A percentile compares a stretch with the other conserved stretches of the same genome.
phyloP scores from a whole-genome alignment of 2,113 vertebrate species.

The Chelonoidis abingdonii region DNA sequence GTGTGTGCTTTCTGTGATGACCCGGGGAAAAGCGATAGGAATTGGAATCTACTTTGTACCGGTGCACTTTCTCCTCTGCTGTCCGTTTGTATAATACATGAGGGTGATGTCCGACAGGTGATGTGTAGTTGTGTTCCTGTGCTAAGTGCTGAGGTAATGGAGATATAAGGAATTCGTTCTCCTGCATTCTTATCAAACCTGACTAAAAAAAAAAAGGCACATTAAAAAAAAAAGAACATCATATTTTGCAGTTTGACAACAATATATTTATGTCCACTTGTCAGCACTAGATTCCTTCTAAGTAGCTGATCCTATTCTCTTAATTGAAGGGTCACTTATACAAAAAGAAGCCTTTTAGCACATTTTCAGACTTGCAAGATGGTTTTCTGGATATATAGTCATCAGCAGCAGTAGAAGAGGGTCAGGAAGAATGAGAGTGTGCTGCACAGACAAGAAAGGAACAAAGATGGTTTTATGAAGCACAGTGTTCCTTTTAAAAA shows the following conservation, averaged over 20 bases:
- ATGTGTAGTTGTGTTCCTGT: slow-evolving; percentile 87
- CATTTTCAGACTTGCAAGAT: neutral
- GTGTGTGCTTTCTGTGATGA: slow-evolving; percentile 43
- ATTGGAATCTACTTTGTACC: slow-evolving; percentile 38
- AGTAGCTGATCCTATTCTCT: neutral
- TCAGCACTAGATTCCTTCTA: neutral
- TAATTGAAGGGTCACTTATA: neutral
- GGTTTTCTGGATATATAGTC: neutral
- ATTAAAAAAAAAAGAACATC: neutral
- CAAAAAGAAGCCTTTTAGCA: neutral
- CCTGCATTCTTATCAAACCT: slow-evolving; percentile 90
- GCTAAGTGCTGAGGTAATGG: slow-evolving; percentile 92
- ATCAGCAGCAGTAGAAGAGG: neutral
- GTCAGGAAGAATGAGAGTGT: neutral
- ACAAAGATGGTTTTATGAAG: neutral
- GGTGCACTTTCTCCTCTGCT: slow-evolving; percentile 84
- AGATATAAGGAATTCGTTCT: slow-evolving; percentile 92
- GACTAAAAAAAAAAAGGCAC: slow-evolving; percentile 83
- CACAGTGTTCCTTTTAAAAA: neutral
- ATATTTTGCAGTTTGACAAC: neutral
- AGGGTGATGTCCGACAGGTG: slow-evolving; percentile 88
- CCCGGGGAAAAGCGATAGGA: slow-evolving; percentile 27
- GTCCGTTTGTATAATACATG: slow-evolving; percentile 94
- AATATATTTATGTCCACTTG: neutral
- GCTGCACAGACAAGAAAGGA: neutral